Base-by-base conservation (phyloP, 2,888 invertebrate species). In the Andrena marginata region DNA sequence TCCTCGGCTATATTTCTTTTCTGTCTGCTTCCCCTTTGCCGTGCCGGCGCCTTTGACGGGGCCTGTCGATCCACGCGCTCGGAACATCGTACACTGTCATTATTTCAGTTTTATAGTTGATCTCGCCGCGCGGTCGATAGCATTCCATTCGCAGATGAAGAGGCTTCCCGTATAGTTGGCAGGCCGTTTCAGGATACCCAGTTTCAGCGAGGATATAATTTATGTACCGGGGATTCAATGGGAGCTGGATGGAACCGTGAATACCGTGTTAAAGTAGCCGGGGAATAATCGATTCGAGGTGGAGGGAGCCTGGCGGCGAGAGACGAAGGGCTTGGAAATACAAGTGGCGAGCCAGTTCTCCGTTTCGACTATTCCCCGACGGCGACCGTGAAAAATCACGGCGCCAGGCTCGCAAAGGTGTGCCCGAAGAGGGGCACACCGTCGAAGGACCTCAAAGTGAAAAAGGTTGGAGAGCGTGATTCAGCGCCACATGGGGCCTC, bases 301-400 rank as follows among this genome's bases (percentile, higher is more conserved):
- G 49, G 31, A 23, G 33, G 23, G 2, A 51, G 51, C 6, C 51
- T 35, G 64, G 7, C 60, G 70, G 13, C 3, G 23, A 33, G 67
- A 49, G 59, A 20, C 59, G 51, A 73, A 68, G 65, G 76, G 64
- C 42, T 29, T 65, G 60, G 23, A 71, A 71, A 84, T 82, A 84
- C 81, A 80, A 77, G 67, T 69, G 73, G 80, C 51, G 63, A 73
- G 71, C 78, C 71, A 49, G 82, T 82, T 87, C 70, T 56, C 76
- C 82, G 84, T 89, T 89, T 88, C 84, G 85, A 81, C 80, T 79
- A 79, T 77, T 76, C 72, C 70, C 77, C 75, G 87, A 85, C 87
- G 83, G 80, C 85, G 88, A 87, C 89, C 86, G 89, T 88, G 91
- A 90, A 91, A 91, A 92, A 89, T 90, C 86, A 87, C 85, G 91